phyloP scores from a whole-genome alignment of 64 coral and sea anemone species.

The Acropora tenuis region DNA sequence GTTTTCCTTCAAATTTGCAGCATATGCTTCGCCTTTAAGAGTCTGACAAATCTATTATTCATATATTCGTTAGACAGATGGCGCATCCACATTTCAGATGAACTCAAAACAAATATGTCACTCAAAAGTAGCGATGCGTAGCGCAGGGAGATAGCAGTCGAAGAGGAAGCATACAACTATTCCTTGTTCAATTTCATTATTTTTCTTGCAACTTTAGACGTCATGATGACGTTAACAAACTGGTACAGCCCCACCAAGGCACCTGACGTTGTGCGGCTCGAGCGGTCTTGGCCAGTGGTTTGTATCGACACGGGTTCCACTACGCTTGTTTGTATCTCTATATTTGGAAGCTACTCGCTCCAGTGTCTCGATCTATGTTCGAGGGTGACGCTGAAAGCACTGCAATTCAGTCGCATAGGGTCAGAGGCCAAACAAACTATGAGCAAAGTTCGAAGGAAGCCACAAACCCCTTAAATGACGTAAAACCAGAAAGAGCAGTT shows the following conservation, averaged over 20 bases:
- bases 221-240: slow-evolving; percentile 94
- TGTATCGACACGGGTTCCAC: slow-evolving; percentile 87
- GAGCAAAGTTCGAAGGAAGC: slow-evolving; percentile 25
- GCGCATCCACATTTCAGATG: slow-evolving; percentile 16
- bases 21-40: neutral
- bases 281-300: slow-evolving; percentile 84
- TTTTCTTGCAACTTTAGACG: slow-evolving; percentile 73
- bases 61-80: slow-evolving; percentile 17
- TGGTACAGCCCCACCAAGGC: slow-evolving; percentile 78
- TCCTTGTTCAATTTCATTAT: slow-evolving; percentile 91
- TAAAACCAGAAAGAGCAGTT: too few relatives aligned
- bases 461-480: neutral
- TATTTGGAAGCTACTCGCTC: slow-evolving; percentile 70
- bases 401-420: neutral
- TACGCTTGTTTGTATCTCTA: slow-evolving; percentile 77
- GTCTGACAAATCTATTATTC: neutral
- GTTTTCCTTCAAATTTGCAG: too few relatives aligned
- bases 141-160: neutral
- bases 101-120: neutral
- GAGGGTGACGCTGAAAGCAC: slow-evolving; percentile 20
- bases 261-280: slow-evolving; percentile 23
- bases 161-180: slow-evolving; percentile 69
- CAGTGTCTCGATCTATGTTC: slow-evolving; percentile 54
- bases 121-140: neutral
- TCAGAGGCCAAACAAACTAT: neutral